Conservation (phyloP, 30 jellyfish, hydroid and myxozoan genomes). For the Aurelia sp. region DNA sequence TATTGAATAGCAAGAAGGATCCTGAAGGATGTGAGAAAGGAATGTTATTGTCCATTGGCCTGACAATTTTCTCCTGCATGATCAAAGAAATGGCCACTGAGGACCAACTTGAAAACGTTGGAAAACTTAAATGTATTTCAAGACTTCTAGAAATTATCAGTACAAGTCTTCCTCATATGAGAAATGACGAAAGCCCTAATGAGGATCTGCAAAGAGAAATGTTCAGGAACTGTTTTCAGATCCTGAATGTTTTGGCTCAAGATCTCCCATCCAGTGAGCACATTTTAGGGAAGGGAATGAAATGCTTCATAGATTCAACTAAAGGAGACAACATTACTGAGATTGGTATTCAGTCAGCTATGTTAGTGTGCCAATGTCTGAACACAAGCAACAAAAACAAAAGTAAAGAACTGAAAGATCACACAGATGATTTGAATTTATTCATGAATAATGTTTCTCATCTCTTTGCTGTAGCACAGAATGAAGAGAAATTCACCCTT, state of each 20-base stretch:
- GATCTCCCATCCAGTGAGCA: neutral
- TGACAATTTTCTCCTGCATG: slow-evolving; percentile 19
- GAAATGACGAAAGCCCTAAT: neutral
- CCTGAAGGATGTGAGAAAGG: slow-evolving; percentile 19
- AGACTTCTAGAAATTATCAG: neutral
- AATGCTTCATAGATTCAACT: no score
- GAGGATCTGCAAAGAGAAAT: neutral
- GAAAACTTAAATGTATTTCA: neutral
- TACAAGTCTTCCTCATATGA: no score
- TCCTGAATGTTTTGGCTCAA: neutral
- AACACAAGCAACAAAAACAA: no score
- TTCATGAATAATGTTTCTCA: neutral
- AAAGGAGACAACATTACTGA: no score
- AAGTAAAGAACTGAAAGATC: neutral
- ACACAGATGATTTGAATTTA: neutral
- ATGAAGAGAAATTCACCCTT: slow-evolving; percentile 2
- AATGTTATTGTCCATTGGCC: slow-evolving; percentile 18
- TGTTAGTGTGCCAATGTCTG: no score
- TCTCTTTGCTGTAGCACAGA: neutral
- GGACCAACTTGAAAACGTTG: neutral
- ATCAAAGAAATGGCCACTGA: neutral
- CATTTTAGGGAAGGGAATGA: neutral
- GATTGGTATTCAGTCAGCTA: no score
- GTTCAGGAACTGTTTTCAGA: neutral
- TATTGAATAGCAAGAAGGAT: slow-evolving; percentile 1